Conservation (phyloP, 2,888 invertebrate genomes). For the Stenurella melanura region DNA sequence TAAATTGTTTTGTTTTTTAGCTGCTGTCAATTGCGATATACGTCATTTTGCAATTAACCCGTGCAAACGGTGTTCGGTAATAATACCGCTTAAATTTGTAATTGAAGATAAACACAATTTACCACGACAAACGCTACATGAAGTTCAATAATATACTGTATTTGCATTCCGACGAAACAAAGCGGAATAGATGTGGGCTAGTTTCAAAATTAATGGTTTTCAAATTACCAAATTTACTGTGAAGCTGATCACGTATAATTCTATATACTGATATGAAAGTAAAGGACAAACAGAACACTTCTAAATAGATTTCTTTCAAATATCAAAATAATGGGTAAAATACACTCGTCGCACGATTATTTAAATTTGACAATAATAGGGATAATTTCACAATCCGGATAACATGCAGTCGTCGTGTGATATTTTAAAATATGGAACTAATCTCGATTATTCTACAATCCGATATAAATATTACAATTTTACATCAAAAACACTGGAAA, state of each 20-base stretch:
- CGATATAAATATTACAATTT: too few species aligned
- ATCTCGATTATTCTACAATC: too few species aligned
- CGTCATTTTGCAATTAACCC: constrained; percentile 35
- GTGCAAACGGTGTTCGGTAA: constrained; percentile 32
- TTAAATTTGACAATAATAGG: too few species aligned
- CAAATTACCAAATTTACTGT: constrained; percentile 11
- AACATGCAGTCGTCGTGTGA: too few species aligned
- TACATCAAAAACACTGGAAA: too few species aligned
- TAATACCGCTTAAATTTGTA: constrained; percentile 45
- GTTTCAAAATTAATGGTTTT: constrained; percentile 16
- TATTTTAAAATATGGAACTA: too few species aligned
- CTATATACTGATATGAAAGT: neutral
- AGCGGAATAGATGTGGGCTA: constrained; percentile 16
- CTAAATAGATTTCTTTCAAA: too few species aligned
- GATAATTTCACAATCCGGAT: too few species aligned
- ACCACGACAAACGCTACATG: constrained; percentile 37
- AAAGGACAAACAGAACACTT: neutral
- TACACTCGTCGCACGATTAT: too few species aligned
- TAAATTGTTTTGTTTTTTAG: constrained; percentile 32
- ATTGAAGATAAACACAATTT: constrained; percentile 50
- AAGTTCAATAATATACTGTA: constrained; percentile 32
- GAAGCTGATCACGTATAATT: neutral
- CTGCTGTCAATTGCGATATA: constrained; percentile 22
- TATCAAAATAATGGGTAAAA: too few species aligned
- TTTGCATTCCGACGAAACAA: constrained; percentile 29